Conservation (phyloP, 2,888 invertebrate species). For the Rhingia rostrata region DNA sequence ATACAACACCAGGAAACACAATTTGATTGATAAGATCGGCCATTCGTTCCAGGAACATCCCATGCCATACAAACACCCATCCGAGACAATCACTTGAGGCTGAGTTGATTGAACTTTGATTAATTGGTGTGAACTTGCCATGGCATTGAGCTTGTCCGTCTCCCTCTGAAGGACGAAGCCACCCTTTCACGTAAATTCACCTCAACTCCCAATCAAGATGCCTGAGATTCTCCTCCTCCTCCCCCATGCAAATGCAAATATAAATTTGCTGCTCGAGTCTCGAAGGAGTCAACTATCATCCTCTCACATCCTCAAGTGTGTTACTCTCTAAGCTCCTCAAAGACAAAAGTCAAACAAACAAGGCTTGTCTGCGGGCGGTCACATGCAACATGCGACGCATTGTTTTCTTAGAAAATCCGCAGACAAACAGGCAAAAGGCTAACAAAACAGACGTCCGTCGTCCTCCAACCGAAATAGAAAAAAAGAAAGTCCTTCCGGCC, state of each 20-base stretch:
- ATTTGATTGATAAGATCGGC: constrained; percentile 56
- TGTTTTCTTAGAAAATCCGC: constrained; percentile 19
- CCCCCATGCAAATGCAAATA: background rate
- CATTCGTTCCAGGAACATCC: constrained; percentile 8
- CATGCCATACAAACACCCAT: background rate
- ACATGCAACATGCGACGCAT: constrained; percentile 34
- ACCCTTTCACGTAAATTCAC: constrained; percentile 10
- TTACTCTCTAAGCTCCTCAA: background rate
- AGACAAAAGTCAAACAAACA: constrained; percentile 11
- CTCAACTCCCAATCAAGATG: constrained; percentile 8
- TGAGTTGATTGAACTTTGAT: constrained; percentile 65
- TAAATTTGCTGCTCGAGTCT: constrained; percentile 8
- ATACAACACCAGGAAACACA: constrained; percentile 31
- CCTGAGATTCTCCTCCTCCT: background rate
- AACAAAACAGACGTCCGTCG: constrained; percentile 1
- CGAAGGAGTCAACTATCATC: background rate
- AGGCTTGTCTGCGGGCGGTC: constrained; percentile 29
- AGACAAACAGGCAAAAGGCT: constrained; percentile 27
- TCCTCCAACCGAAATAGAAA: constrained; percentile 1
- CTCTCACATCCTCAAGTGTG: background rate
- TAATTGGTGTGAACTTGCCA: constrained; percentile 57
- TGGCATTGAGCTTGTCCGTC: constrained; percentile 16
- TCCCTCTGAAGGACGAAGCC: constrained; percentile 2
- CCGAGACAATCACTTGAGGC: background rate
- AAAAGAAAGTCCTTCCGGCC: constrained; percentile 38